A percentile compares a stretch with the other conserved stretches of the same genome.
Conservation (phyloP, 2,797 vertebrate genomes). For the Emydoidea blandingii region DNA sequence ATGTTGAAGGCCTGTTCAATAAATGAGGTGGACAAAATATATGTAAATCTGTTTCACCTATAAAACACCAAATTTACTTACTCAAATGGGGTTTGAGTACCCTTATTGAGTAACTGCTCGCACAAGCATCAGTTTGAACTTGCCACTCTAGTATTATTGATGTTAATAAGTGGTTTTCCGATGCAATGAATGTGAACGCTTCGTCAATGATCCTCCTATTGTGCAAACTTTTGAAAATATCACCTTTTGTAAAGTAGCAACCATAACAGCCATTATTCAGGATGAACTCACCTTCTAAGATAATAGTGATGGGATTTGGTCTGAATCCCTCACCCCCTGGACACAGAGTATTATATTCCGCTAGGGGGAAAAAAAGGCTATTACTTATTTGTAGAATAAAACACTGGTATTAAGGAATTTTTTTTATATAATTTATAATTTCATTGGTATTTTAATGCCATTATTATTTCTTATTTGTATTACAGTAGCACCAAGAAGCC, state of each 20-base stretch:
- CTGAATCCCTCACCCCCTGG: conserved; percentile 90
- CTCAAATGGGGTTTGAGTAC: not conserved
- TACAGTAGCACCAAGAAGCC: not conserved
- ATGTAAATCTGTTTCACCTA: not conserved
- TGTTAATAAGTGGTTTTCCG: not conserved
- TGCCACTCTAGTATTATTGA: not conserved
- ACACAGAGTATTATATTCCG: conserved; percentile 88
- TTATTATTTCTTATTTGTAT: not conserved
- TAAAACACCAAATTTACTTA: not conserved
- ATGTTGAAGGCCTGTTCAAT: not conserved
- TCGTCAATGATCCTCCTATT: not conserved
- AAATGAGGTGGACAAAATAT: not conserved
- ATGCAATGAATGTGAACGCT: not conserved
- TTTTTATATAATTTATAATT: not conserved
- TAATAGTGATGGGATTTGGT: conserved; percentile 88
- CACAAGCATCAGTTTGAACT: not conserved
- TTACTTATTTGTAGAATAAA: conserved; percentile 2
- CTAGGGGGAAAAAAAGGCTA: conserved; percentile 67
- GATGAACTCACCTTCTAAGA: conserved; percentile 85
- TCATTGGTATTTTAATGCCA: not conserved
- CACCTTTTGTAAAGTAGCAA: not conserved
- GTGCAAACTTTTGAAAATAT: not conserved
- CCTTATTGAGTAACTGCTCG: not conserved
- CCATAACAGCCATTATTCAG: not conserved
- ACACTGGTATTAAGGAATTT: not conserved